Base-by-base conservation (phyloP, 2,888 invertebrate genomes). In the Oxystoma pomonae region DNA sequence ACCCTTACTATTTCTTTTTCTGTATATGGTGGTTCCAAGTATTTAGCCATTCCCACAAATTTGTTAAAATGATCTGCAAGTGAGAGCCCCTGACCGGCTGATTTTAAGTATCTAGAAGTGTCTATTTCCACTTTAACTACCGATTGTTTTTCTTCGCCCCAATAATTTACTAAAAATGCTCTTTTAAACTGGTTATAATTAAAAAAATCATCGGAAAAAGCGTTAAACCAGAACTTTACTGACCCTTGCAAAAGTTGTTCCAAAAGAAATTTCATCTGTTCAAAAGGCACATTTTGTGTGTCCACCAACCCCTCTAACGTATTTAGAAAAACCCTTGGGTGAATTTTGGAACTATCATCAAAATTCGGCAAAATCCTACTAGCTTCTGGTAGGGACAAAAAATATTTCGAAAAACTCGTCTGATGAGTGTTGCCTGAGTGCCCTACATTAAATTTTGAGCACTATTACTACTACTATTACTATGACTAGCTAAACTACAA, bases 231-330 rank as follows among this genome's bases (percentile, higher is more conserved):
- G 9, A 17, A 16, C 3, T 53, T 53, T 17, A 20, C 56, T 2
- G 60, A 9, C 55, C 60, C 56, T 16, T 60, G 17, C 19, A 60
- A 60, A 16, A 35, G 57, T 56, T 56, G 21, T 22, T 55, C 52
- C 9, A 53, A 20, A 16, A 61, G 16, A 22, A 20, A 61, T n/a
- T 51, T 35, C 16, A 57, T 49, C 50, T 57, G n/a, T 18, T 62
- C 51, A 53, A 62, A 62, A 20, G 58, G 18, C 16, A 58, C 51
- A 20, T 51, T 57, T 50, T 53, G 57, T 18, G 19, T 9, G 12
- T 57, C 49, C 20, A 57, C 1, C 5, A 53, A 53, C 16, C 16
- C 56, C 49, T 57, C 53, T 57, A 49, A 61, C 19, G 20, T 56
- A 51, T 21, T 57, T 57, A 53, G 12, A 50, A 57, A 57, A 57